Conservation (phyloP, 2,797 vertebrate species). For the Oreochromis mossambicus region DNA sequence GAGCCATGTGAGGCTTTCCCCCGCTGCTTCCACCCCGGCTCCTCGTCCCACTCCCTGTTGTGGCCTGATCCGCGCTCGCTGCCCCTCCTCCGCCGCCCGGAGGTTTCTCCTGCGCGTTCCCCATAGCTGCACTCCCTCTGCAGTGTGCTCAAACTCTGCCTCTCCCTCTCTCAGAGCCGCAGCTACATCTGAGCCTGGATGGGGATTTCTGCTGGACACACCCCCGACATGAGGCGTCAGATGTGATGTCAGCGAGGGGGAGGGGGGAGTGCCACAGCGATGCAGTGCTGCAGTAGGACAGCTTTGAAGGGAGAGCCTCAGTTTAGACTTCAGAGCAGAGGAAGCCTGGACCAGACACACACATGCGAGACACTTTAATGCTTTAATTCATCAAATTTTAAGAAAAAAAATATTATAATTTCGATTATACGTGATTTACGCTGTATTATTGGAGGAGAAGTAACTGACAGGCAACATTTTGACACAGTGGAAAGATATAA, state of each 20-base stretch:
- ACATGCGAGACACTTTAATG: neutral
- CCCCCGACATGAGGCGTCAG: constrained; percentile 64
- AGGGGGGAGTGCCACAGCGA: constrained; percentile 43
- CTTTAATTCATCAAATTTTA: neutral
- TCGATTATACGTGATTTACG: neutral
- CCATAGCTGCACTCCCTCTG: constrained; percentile 79
- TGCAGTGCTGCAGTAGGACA: constrained; percentile 63
- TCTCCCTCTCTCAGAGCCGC: constrained; percentile 58
- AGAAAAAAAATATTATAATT: neutral
- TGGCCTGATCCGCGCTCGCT: constrained; percentile 37
- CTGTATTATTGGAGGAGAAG: neutral
- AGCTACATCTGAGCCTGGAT: constrained; percentile 59
- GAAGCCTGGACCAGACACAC: neutral
- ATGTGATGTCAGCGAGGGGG: constrained; percentile 68
- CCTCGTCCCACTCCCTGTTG: constrained; percentile 34
- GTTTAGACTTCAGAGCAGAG: neutral
- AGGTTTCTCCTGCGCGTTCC: constrained; percentile 87
- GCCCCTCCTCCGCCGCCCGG: constrained; percentile 58
- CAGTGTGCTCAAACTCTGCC: constrained; percentile 32
- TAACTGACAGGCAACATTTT: neutral
- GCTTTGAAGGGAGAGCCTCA: constrained; percentile 30
- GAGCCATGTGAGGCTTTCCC: constrained; percentile 38
- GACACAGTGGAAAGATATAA: neutral
- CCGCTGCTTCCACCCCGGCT: constrained; percentile 19
- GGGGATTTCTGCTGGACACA: constrained; percentile 60